phyloP scores from a whole-genome alignment of 2,888 invertebrate genomes.

The Dicranocentrus wangi region DNA sequence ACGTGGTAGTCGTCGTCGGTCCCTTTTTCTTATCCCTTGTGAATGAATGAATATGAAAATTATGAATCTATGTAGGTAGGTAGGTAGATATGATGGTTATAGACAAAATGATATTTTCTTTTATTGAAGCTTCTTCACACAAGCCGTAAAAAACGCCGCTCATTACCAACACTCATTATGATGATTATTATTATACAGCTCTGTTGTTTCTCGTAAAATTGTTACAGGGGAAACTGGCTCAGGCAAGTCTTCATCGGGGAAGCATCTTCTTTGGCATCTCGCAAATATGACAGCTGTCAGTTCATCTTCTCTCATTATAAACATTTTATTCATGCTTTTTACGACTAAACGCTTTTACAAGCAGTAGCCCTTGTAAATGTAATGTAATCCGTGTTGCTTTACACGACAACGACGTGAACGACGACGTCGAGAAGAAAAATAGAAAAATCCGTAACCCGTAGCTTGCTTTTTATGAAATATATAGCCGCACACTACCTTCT shows the following conservation, averaged over 20 bases:
- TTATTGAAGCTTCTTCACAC: background rate
- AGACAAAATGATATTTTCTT: background rate
- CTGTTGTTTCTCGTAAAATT: conserved; percentile 13
- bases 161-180: conserved; percentile 8
- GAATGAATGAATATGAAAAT: too few relatives aligned
- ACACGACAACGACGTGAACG: background rate
- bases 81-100: too few relatives aligned
- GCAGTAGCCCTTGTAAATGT: conserved; percentile 51
- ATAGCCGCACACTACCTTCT: too few relatives aligned
- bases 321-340: conserved; percentile 59
- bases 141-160: conserved; percentile 14
- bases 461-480: too few relatives aligned
- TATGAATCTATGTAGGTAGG: too few relatives aligned
- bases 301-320: conserved; percentile 56
- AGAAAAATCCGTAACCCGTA: too few relatives aligned
- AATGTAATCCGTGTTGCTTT: conserved; percentile 9
- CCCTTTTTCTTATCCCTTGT: too few relatives aligned
- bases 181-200: conserved; percentile 2
- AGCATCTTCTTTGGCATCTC: conserved; percentile 86
- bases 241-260: conserved; percentile 90
- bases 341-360: conserved; percentile 38
- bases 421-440: conserved; percentile 7
- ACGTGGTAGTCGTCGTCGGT: too few relatives aligned
- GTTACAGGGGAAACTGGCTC: conserved; percentile 87
- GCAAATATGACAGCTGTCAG: conserved; percentile 85